Percentiles rank a stretch among this genome's conserved stretches.
phyloP scores from a whole-genome alignment of 2,888 invertebrate species.

The Lithodes maja region DNA sequence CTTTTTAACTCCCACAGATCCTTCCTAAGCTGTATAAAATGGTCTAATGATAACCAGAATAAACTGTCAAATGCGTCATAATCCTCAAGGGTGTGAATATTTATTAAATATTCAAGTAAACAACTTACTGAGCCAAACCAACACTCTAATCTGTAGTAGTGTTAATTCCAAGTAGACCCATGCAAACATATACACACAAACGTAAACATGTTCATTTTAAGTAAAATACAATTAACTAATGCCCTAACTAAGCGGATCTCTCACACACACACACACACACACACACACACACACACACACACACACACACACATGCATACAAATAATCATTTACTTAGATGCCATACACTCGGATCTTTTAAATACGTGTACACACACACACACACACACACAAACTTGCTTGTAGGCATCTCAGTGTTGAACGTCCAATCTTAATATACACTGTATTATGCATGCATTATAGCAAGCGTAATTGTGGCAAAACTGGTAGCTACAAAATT shows the following conservation, averaged over 20 bases:
- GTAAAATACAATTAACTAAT: not conserved
- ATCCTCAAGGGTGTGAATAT: no score
- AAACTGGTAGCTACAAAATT: no score
- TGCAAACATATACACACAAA: not conserved
- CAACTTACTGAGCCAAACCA: no score
- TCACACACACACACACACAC: not conserved
- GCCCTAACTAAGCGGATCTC: not conserved
- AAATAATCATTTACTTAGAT: not conserved
- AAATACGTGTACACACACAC: not conserved
- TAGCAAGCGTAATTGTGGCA: no score
- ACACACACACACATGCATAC: not conserved
- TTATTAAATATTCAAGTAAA: no score
- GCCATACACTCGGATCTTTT: no score
- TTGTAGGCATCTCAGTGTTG: not conserved
- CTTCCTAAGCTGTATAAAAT: no score
- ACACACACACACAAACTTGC: not conserved
- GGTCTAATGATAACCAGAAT: no score
- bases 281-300: constrained; percentile 13
- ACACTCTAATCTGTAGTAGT: no score
- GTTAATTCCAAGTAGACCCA: not conserved
- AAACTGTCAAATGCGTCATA: no score
- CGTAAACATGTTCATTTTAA: not conserved
- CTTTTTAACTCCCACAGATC: no score
- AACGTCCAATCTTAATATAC: not conserved
- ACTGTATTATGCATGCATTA: no score